phyloP scores from a whole-genome alignment of 2,113 vertebrate genomes.

The Myiozetetes cayanensis region DNA sequence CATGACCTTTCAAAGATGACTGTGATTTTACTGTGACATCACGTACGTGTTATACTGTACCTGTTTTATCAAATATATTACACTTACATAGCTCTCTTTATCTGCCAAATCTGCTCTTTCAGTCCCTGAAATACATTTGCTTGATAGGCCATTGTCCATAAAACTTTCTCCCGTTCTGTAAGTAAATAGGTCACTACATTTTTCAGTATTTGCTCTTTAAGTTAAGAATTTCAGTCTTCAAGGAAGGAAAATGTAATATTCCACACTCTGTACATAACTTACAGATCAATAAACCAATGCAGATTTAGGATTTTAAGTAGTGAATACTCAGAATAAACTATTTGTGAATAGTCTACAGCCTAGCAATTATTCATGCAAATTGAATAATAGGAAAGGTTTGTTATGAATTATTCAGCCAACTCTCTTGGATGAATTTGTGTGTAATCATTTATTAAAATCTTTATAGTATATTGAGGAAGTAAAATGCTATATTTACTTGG shows the following conservation, averaged over 20 bases:
- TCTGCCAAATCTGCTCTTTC: not conserved
- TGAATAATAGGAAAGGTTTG: slow-evolving; percentile 1
- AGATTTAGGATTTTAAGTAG: not conserved
- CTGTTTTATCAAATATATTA: not conserved
- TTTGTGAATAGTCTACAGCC: not conserved
- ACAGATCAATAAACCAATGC: not conserved
- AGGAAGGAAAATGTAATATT: not conserved
- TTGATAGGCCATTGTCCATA: not conserved
- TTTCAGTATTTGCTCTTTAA: not conserved
- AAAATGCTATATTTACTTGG: not conserved
- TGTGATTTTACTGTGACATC: not conserved
- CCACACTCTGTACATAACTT: not conserved
- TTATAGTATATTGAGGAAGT: not conserved
- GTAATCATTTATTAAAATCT: slow-evolving; percentile 40
- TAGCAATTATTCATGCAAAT: slow-evolving; percentile 47
- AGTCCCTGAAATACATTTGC: not conserved
- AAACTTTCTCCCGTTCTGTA: not conserved
- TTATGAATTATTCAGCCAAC: slow-evolving; percentile 12
- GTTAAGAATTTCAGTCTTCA: not conserved
- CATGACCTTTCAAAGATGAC: not conserved
- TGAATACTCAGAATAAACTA: slow-evolving; percentile 1
- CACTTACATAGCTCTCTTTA: not conserved
- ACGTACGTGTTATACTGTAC: not conserved
- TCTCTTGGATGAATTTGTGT: not conserved
- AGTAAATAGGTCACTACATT: not conserved